Base-by-base conservation (phyloP, 2,888 invertebrate genomes). In the Drosophila buzzatii region DNA sequence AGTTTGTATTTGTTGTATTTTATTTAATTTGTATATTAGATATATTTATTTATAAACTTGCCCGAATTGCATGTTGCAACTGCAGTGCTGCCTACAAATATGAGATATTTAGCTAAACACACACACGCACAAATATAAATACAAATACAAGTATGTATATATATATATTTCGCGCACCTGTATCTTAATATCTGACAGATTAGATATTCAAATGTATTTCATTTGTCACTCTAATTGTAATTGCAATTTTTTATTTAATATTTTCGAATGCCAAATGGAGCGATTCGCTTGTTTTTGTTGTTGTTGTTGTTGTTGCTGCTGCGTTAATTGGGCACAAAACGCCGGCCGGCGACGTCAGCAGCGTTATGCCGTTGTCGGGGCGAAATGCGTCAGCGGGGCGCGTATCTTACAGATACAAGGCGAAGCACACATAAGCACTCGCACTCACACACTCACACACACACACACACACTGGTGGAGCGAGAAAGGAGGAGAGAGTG, bases 241-340 rank as follows among this genome's bases (percentile, higher is more conserved):
- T 53, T 61, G 52, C 51, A 51, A 65, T 52, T 70, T 79, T 31
- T 0, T 41, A 27, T 55, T 55, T 27, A n/a, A 27, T 41, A n/a
- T 27, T 27, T 14, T 16, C 52, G 53, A 77, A 67, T 62, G 72
- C 61, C 71, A 70, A 70, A 56, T 57, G 51, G 59, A 62, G 63
- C 76, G 61, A 49, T 42, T 42, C 53, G 23, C 0, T 58, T 64
- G 62, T 52, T 45, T 73, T 88, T 89, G 62, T 52, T 45, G 75
- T 88, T 89, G 83, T 91, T 90, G 81, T 80, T 90, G 20, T 66
- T 63, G 61, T 52, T 89, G 83, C 89, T 90, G 82, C 78, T 89
- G 79, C 79, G 76, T 85, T 87, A 88, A 91, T 90, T 91, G 92
- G 85, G 91, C 87, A 91, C 91, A 91, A 92, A 91, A 91, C 73